Conservation (phyloP, 2,888 invertebrate genomes). For the Oithona nana region DNA sequence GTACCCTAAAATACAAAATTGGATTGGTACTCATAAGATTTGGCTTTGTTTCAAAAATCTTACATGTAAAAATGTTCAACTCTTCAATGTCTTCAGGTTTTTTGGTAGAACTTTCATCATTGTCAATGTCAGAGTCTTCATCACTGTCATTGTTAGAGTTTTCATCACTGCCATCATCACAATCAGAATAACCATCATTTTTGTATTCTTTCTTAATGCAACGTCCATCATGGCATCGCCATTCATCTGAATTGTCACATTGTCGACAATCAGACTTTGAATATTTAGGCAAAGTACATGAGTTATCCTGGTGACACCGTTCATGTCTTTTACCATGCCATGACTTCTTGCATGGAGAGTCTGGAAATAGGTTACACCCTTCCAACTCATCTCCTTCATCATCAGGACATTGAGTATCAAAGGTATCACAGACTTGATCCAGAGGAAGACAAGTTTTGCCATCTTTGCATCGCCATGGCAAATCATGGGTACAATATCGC, state of each 20-base stretch:
- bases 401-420: not conserved
- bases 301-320: not conserved
- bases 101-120: too few species aligned
- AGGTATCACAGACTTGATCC: conserved; percentile 6
- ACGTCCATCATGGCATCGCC: conserved; percentile 7
- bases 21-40: too few species aligned
- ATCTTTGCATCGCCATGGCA: conserved; percentile 6
- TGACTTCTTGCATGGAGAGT: not conserved
- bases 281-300: conserved; percentile 1
- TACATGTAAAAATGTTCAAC: too few species aligned
- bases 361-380: conserved; percentile 2
- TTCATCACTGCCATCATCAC: conserved; percentile 9
- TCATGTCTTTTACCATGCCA: conserved; percentile 1
- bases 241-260: not conserved
- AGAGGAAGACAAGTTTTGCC: not conserved
- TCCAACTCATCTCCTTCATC: not conserved
- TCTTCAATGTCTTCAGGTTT: too few species aligned
- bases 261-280: not conserved
- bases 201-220: not conserved
- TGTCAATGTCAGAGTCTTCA: not conserved
- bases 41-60: too few species aligned
- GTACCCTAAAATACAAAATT: too few species aligned
- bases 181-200: not conserved
- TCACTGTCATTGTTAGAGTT: not conserved
- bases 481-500: not conserved